phyloP scores from a whole-genome alignment of 2,113 vertebrate species.

The Ageneiosus marmoratus region DNA sequence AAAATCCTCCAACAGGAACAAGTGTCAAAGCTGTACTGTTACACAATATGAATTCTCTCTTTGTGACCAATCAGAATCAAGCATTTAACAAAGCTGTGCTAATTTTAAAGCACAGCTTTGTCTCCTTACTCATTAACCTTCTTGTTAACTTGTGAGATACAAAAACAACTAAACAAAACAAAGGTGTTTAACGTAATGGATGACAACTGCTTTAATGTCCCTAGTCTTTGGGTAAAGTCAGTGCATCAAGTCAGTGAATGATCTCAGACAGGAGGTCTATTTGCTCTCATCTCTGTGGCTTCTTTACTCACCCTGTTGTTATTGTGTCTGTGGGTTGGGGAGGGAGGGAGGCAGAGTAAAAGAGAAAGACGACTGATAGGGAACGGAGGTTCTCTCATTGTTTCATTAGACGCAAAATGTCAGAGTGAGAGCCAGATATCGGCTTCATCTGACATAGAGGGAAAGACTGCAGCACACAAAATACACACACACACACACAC shows the following conservation, averaged over 20 bases:
- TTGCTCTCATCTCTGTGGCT: constrained; percentile 22
- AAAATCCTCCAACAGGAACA: background rate
- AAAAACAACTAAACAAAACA: constrained; percentile 15
- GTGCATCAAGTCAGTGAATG: constrained; percentile 10
- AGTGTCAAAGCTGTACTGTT: background rate
- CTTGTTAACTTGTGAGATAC: background rate
- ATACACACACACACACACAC: background rate
- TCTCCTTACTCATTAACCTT: background rate
- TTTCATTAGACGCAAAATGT: constrained; percentile 64
- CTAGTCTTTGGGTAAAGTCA: constrained; percentile 9
- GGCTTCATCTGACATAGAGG: constrained; percentile 59
- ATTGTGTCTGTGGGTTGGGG: constrained; percentile 22
- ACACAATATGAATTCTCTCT: background rate
- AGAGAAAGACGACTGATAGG: constrained; percentile 13
- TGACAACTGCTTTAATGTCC: constrained; percentile 14
- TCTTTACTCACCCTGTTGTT: constrained; percentile 29
- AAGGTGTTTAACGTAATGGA: constrained; percentile 16
- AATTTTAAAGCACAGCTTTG: background rate
- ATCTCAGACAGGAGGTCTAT: constrained; percentile 28
- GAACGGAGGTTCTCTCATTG: constrained; percentile 51
- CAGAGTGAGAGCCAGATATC: constrained; percentile 59
- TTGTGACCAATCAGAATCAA: background rate
- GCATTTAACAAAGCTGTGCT: constrained; percentile 1
- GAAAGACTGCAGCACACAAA: constrained; percentile 9
- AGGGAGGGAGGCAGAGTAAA: constrained; percentile 1